Evolutionary conservation across 1,140 invertebrate genomes (phyloP), one percentile per base, ranked within the genome.

Genomic region (Diuraphis noxia): DNA sequence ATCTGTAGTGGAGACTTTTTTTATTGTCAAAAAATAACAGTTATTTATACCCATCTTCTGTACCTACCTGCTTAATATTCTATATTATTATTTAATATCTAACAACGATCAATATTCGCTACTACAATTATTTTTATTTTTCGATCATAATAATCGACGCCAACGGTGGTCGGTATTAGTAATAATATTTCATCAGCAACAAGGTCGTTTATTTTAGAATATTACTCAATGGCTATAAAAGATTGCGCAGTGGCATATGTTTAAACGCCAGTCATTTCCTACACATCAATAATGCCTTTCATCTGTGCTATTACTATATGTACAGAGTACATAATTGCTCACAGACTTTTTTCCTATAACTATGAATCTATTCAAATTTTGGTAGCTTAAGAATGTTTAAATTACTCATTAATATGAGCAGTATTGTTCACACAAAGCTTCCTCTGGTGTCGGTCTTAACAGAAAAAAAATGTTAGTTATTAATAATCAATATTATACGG

Each of bases 191-290:
- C 56, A n/a, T n/a, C 56, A n/a, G 13, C 56, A 72, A n/a, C 56
- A 72, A 72, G n/a, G 56, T 72, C 56, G 56, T 72, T 72, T n/a
- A 72, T 72, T 72, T 72, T 72, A 72, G n/a, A 17, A 72, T 72
- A 72, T 72, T n/a, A 72, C n/a, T 72, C n/a, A 13, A 17, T 13
- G 4, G 13, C n/a, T 13, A 13, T 72, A 72, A 72, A 72, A 72
- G 10, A 72, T 72, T 72, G 56, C 30, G 56, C 56, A 72, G 30
- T 72, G 13, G 56, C 56, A 72, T 46, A 1, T 72, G 13, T 30
- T 72, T 72, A 72, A 72, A 72, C 30, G 56, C 56, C 56, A 72
- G 56, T n/a, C 56, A 63, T 63, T 13, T 30, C 56, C 4, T 4
- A 72, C 25, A 10, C 56, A 10, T 72, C 30, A n/a, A 17, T 72